Evolutionary conservation across 2,113 vertebrate genomes (phyloP).

Genomic region (Phycodurus eques): DNA sequence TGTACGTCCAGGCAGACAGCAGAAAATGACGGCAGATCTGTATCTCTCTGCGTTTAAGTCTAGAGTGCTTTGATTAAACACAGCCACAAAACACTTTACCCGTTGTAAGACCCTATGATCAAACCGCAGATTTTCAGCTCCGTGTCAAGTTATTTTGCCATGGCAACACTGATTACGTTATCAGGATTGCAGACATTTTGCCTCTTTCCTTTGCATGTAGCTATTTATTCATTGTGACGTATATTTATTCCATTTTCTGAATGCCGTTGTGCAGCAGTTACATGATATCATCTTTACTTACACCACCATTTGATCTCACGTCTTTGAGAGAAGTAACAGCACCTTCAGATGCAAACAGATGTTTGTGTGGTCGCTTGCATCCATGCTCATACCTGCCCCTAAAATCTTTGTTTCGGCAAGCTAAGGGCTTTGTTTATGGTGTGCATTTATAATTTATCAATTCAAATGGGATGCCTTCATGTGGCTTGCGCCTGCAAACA

Average conservation of each 20-base stretch:
- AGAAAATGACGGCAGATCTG: constrained; percentile 72
- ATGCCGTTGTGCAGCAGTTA: constrained; percentile 34
- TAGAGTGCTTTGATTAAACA: constrained; percentile 69
- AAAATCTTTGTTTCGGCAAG: constrained; percentile 62
- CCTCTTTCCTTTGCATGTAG: background rate
- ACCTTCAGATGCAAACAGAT: constrained; percentile 61
- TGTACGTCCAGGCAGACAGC: constrained; percentile 70
- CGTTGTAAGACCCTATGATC: constrained; percentile 56
- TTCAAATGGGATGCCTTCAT: constrained; percentile 74
- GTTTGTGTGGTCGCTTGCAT: constrained; percentile 52
- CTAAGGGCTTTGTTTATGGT: constrained; percentile 62
- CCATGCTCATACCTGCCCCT: constrained; percentile 45
- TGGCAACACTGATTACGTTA: constrained; percentile 63
- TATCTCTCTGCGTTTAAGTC: constrained; percentile 70
- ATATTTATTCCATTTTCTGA: background rate
- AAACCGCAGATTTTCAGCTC: constrained; percentile 62
- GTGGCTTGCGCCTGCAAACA: constrained; percentile 61
- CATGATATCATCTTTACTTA: constrained; percentile 56
- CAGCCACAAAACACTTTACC: constrained; percentile 67
- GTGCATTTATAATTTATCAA: constrained; percentile 76
- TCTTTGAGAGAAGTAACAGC: constrained; percentile 53
- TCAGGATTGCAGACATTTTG: constrained; percentile 37
- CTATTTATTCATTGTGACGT: background rate
- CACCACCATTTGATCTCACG: constrained; percentile 55
- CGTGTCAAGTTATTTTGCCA: constrained; percentile 59